These are phyloP conservation scores for Sylvicola cinctus DNA, from an alignment of 2,888 invertebrate genomes.

Conservation along the genomic window DNA sequence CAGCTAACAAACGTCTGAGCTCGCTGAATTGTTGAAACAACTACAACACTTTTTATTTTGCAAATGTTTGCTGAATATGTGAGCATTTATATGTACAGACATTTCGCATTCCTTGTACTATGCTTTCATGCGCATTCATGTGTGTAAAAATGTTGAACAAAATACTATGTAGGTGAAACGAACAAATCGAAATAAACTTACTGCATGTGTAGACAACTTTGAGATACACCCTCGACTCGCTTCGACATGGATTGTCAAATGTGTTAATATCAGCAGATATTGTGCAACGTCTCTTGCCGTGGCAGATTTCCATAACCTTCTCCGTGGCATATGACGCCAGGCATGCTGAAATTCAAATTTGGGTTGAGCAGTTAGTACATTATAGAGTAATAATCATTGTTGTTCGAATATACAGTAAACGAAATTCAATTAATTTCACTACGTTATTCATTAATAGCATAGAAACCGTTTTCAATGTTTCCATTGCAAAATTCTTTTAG, in stretches of 20 bases:
- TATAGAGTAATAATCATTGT: not conserved
- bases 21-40: too few species aligned
- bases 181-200: slow-evolving; percentile 28
- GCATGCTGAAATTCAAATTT: slow-evolving; percentile 40
- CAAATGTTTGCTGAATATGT: too few species aligned
- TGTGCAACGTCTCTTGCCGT: slow-evolving; percentile 61
- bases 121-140: not conserved
- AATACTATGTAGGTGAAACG: not conserved
- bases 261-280: slow-evolving; percentile 61
- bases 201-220: slow-evolving; percentile 77
- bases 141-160: not conserved
- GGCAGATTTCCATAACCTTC: slow-evolving; percentile 70
- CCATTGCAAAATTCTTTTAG: too few species aligned
- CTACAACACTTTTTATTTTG: too few species aligned
- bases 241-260: slow-evolving; percentile 63
- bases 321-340: slow-evolving; percentile 78
- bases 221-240: slow-evolving; percentile 60
- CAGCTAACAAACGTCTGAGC: too few species aligned
- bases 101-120: too few species aligned
- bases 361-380: not conserved
- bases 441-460: too few species aligned
- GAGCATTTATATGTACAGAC: too few species aligned
- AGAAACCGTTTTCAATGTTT: too few species aligned
- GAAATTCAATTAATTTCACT: too few species aligned
- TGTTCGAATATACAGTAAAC: too few species aligned